A percentile compares a stretch with the other conserved stretches of the same genome.
Conservation (phyloP, 2,113 vertebrate genomes). For the Pontoporia blainvillei region DNA sequence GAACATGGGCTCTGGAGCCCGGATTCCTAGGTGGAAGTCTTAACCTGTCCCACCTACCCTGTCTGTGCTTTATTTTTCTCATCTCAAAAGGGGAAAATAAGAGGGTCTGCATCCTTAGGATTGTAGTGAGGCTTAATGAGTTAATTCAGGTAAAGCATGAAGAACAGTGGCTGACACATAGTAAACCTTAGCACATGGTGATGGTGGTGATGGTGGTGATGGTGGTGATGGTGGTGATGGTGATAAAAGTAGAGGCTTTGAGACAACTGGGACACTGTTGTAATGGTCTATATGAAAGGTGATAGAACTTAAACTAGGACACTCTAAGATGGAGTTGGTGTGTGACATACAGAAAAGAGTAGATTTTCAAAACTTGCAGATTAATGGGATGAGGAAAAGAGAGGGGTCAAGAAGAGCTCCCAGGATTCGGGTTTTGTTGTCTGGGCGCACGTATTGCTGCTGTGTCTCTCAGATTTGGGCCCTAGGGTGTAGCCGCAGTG, state of each 20-base stretch:
- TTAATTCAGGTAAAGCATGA: not conserved
- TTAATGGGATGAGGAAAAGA: not conserved
- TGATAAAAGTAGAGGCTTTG: not conserved
- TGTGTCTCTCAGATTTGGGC: not conserved
- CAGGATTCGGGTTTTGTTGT: not conserved
- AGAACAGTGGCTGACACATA: not conserved
- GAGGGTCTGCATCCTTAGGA: not conserved
- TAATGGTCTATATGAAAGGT: not conserved
- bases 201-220: not conserved
- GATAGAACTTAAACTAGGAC: not conserved
- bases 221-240: accelerated
- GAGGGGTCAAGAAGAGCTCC: too few species aligned
- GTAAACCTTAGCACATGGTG: not conserved
- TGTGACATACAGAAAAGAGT: not conserved
- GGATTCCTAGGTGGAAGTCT: not conserved
- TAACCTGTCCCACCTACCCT: not conserved
- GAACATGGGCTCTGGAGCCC: not conserved
- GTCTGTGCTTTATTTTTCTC: not conserved
- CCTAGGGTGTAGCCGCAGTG: not conserved
- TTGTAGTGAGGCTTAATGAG: not conserved
- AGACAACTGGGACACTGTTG: not conserved
- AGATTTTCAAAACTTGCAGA: not conserved
- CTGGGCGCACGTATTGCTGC: too few species aligned
- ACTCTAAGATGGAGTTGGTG: accelerated
- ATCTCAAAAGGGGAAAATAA: not conserved